Base-by-base conservation (phyloP, 2,113 vertebrate species). In the Ammodramus savannarum region DNA sequence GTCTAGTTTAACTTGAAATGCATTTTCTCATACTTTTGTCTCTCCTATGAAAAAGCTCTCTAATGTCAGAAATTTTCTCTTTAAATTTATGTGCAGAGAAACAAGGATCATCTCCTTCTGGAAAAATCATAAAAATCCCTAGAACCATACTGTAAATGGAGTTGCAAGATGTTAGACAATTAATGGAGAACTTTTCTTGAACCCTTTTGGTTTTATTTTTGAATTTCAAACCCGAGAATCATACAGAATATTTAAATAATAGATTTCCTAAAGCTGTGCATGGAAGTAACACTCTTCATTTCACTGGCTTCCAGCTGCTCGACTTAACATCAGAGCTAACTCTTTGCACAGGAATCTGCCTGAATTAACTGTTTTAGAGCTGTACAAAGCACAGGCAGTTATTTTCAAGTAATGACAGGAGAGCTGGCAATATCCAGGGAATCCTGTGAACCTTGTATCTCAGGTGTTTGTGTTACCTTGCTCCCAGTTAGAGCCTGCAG, bases 231-330 rank as follows among this genome's bases (percentile, higher is more conserved):
- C 58, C 8, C 10, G 5, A 76, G 49, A 67, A 77, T 87, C 31
- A 46, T 26, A 49, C 69, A 76, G 74, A 91, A 55, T 89, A 59
- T 92, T 90, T 81, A 69, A 93, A 83, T 72, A 96, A 73, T 38
- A 62, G 14, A 36, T 87, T 79, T 91, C 32, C 14, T 87, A 55
- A 90, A 82, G 58, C 58, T 57, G 29, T 62, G 34, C 2, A 0
- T 85, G 74, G 48, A 76, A 82, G 32, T 55, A 80, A 41, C 34
- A 11, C 0, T 4, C 36, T 89, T 86, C 8, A 16, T 81, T 92
- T 85, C 52, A 48, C 66, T 87, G 86, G 27, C 66, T 88, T 95
- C 49, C 86, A 92, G 61, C 73, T 87, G 69, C n/a, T 59, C 68
- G 69, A 61, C 46, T 72, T 80, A 7, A 34, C 71, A n/a, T 79